Conservation (phyloP, 1,140 invertebrate genomes). For the Ostrea denselamellosa region DNA sequence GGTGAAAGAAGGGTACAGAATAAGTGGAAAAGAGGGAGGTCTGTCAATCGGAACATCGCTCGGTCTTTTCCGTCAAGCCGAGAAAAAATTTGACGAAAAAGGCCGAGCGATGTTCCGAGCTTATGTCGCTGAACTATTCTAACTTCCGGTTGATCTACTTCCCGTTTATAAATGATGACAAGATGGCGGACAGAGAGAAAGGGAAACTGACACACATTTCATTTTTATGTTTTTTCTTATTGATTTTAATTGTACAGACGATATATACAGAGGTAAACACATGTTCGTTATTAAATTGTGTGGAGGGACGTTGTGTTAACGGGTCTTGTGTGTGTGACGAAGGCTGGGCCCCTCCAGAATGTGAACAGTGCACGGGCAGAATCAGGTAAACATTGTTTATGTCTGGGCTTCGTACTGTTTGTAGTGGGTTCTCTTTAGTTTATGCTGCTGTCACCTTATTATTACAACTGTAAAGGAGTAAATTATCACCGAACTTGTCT, state of each 20-base stretch:
- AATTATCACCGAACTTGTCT: too few relatives aligned
- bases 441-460: not conserved
- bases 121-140: too few relatives aligned
- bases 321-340: conserved; percentile 91
- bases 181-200: conserved; percentile 30
- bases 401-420: not conserved
- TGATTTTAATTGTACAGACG: not conserved
- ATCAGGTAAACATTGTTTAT: conserved; percentile 85
- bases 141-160: too few relatives aligned
- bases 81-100: too few relatives aligned
- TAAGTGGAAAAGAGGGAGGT: too few relatives aligned
- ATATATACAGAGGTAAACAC: conserved; percentile 9
- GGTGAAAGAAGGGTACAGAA: too few relatives aligned
- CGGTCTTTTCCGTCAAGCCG: too few relatives aligned
- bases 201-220: not conserved
- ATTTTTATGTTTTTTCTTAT: not conserved
- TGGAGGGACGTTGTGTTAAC: conserved; percentile 89
- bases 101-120: too few relatives aligned
- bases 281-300: conserved; percentile 77
- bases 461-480: not conserved
- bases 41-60: too few relatives aligned
- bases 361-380: conserved; percentile 94
- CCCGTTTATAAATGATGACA: conserved; percentile 3
- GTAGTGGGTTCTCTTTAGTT: not conserved
- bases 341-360: conserved; percentile 92